These are phyloP conservation scores for Macrotis lagotis DNA, from an alignment of 2,113 vertebrate species.

Conservation along the genomic window DNA sequence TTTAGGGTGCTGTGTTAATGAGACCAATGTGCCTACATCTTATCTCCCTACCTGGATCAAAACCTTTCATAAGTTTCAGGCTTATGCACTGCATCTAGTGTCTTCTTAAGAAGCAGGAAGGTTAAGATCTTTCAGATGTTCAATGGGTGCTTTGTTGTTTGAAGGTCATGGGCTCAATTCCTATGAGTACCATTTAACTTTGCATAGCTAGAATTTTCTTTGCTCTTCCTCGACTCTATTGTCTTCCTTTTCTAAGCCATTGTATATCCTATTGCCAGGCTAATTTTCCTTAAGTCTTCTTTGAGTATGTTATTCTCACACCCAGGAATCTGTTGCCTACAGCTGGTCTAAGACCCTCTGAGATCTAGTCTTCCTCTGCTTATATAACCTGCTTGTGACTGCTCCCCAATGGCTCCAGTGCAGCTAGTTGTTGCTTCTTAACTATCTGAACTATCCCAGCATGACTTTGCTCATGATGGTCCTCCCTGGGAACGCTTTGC, in stretches of 20 bases:
- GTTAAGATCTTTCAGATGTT: too few species aligned
- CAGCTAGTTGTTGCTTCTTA: not conserved
- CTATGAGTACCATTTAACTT: not conserved
- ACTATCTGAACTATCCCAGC: too few species aligned
- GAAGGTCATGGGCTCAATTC: not conserved
- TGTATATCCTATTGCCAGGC: too few species aligned
- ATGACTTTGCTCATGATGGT: not conserved
- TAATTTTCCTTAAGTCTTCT: too few species aligned
- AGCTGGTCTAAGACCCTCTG: too few species aligned
- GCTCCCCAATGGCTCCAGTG: not conserved
- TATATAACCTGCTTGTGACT: not conserved
- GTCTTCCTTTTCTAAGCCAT: too few species aligned
- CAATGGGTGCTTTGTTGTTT: not conserved
- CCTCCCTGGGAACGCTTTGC: not conserved
- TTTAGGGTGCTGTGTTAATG: not conserved
- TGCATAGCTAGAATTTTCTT: not conserved
- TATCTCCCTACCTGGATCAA: not conserved
- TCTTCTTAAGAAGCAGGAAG: too few species aligned
- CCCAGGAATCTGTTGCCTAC: too few species aligned
- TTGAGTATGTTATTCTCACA: too few species aligned
- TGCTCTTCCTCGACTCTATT: too few species aligned
- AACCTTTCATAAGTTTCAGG: not conserved
- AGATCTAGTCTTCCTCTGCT: too few species aligned
- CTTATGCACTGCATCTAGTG: not conserved
- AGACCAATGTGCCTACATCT: not conserved